Evolutionary conservation across 1,140 invertebrate species (phyloP).

Genomic region (Carposina sasakii): DNA sequence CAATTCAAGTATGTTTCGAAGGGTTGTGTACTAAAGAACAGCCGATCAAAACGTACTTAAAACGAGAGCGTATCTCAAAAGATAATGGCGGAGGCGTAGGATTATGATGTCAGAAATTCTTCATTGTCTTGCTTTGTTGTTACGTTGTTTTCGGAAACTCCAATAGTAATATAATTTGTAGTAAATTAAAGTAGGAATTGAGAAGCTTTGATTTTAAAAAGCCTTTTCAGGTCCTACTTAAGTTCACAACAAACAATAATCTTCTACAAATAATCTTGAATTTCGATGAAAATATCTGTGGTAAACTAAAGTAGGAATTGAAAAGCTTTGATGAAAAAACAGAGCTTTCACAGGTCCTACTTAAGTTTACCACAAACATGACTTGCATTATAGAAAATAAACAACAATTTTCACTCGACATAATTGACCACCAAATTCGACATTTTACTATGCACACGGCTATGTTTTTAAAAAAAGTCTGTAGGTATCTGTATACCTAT

Average conservation of each 20-base stretch:
- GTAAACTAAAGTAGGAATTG: conserved; percentile 20
- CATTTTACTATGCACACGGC: too few species aligned
- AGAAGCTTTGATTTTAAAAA: conserved; percentile 19
- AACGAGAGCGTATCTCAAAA: too few species aligned
- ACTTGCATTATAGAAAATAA: neutral
- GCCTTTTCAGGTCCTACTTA: conserved; percentile 39
- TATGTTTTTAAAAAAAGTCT: too few species aligned
- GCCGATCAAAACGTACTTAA: conserved; percentile 50
- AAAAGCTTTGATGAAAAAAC: conserved; percentile 14
- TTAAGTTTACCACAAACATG: conserved; percentile 26
- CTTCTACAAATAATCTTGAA: neutral
- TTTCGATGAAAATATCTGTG: conserved; percentile 4
- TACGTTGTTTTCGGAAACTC: too few species aligned
- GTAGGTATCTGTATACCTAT: too few species aligned
- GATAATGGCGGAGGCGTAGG: too few species aligned
- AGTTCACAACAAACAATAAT: neutral
- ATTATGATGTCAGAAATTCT: too few species aligned
- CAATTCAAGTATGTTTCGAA: conserved; percentile 37
- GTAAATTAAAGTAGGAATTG: conserved; percentile 24
- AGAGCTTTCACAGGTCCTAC: conserved; percentile 30
- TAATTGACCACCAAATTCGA: too few species aligned
- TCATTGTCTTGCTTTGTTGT: too few species aligned
- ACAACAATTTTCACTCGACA: too few species aligned
- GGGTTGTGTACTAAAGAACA: conserved; percentile 26
- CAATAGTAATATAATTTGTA: too few species aligned